Conservation (phyloP, 2,888 invertebrate genomes). For the Diarsia rubi region DNA sequence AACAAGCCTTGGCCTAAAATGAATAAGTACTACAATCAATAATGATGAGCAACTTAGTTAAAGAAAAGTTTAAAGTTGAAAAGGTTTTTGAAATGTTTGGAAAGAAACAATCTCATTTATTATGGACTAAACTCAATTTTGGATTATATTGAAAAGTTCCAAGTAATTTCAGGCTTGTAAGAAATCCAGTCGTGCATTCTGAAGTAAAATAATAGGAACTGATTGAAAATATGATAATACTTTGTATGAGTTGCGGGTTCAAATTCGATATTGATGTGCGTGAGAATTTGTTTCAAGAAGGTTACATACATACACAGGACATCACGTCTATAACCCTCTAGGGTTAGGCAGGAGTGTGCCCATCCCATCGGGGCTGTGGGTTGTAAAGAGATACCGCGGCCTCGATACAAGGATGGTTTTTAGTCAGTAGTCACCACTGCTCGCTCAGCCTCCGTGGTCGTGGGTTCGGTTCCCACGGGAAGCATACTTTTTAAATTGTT, state of each 20-base stretch:
- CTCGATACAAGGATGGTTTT: no score
- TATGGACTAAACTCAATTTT: constrained; percentile 39
- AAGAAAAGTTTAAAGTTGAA: constrained; percentile 34
- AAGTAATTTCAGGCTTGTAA: constrained; percentile 23
- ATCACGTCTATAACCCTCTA: no score
- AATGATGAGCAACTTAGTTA: constrained; percentile 32
- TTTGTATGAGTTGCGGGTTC: constrained; percentile 29
- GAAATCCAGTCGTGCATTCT: constrained; percentile 28
- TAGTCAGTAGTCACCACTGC: no score
- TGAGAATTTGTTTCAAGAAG: constrained; percentile 19
- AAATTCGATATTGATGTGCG: constrained; percentile 24
- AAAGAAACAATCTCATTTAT: constrained; percentile 25
- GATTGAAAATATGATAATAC: constrained; percentile 50
- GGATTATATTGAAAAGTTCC: constrained; percentile 40
- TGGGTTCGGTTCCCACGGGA: no score
- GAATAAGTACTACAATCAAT: constrained; percentile 49
- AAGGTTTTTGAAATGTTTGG: constrained; percentile 33
- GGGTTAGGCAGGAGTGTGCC: no score
- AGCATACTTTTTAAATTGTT: no score
- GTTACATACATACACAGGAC: no score
- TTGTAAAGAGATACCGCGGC: no score
- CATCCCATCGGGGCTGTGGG: no score
- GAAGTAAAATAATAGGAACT: constrained; percentile 48
- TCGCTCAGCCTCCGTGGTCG: no score
- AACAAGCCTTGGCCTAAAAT: constrained; percentile 40